Evolutionary conservation across 2,797 vertebrate genomes (phyloP), one percentile per base, ranked within the genome.

Genomic region (Poliocrania exsul): DNA sequence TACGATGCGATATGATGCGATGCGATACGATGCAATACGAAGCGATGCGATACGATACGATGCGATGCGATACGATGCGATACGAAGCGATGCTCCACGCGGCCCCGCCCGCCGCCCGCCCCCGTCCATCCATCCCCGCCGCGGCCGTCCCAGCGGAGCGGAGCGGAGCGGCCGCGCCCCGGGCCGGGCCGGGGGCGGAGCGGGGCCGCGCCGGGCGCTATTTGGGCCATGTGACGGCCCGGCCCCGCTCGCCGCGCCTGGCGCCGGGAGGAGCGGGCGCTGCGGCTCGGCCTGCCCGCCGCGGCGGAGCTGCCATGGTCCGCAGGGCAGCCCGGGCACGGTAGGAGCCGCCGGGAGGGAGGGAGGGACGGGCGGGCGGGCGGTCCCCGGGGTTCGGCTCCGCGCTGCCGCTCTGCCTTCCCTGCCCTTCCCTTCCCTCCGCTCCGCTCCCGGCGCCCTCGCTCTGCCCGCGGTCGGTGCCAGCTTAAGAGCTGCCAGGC

Each of bases 191-290:
- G 33, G 54, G 54, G 54, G 54, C 69, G 95, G 98, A 97, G 95
- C 95, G 62, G 81, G 79, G 53, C 25, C 95, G 98, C 94, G 98
- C 98, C 98, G 98, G 97, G 98, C 98, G 97, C 97, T 96, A 95
- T 97, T 98, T 97, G 93, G 67, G 97, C 97, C 98, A 98, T 98
- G 98, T 98, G 98, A 98, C 94, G 51, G 17, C 81, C 84, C 38
- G 66, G 72, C 62, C 51, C 42, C 49, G 73, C 67, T 90, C 13
- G 61, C 67, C 25, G 83, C 79, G 62, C 37, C 92, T 81, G 81
- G 85, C 28, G 78, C 86, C 92, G 70, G 60, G 81, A 66, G 85
- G 54, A 85, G 90, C 58, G 14, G 46, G 38, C 49, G 54, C 49
- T 26, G 78, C 66, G 81, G 77, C 42, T 88, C 31, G 19, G 86